Base-by-base conservation (phyloP, 2,888 invertebrate genomes). In the Pristionchus exspectatus region DNA sequence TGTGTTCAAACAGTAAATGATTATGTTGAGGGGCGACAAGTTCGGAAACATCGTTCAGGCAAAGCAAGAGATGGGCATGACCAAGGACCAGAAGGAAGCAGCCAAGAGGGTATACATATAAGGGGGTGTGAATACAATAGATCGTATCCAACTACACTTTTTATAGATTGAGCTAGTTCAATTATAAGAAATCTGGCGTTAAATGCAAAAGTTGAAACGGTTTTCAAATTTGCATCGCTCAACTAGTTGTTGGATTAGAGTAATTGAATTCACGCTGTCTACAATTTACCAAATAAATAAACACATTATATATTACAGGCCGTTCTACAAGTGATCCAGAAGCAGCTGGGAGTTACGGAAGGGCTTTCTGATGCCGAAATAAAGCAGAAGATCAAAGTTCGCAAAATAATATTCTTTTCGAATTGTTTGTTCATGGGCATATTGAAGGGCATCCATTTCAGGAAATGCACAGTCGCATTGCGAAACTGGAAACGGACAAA, bases 51-150 rank as follows among this genome's bases (percentile, higher is more conserved):
- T 98, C 93, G 97, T 97, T 95, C 97, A 97, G 95, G 98, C 98
- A 95, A 98, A 98, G 96, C 96, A 98, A 95, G 99, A 99, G 96
- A 97, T 98, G 96, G 98, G 97, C 96, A 99, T 99, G 97, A 98
- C 99, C 96, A 99, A 98, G 96, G 99, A 99, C 96, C 99, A 99
- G 96, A 96, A 99, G 95, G 99, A 98, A 95, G 98, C 98, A 96
- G 98, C 99, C 96, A 99, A 99, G 91, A 86, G 89, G 86, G 91
- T 93, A 90, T 84, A 90, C 86, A 18, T 7, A 18, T 3, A 56
- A 38, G 2, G 38, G n/a, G 38, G 38, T 38, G 38, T 38, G 3
- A 38, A 38, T 38, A 38, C 38, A 38, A 38, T 38, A 5, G 5
- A 38, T 38, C 38, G 38, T 38, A 38, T 38, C 2, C 3, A 38